phyloP scores from a whole-genome alignment of 37 sponge, comb jelly and placozoan species.

The Lycopodina hypogea region DNA sequence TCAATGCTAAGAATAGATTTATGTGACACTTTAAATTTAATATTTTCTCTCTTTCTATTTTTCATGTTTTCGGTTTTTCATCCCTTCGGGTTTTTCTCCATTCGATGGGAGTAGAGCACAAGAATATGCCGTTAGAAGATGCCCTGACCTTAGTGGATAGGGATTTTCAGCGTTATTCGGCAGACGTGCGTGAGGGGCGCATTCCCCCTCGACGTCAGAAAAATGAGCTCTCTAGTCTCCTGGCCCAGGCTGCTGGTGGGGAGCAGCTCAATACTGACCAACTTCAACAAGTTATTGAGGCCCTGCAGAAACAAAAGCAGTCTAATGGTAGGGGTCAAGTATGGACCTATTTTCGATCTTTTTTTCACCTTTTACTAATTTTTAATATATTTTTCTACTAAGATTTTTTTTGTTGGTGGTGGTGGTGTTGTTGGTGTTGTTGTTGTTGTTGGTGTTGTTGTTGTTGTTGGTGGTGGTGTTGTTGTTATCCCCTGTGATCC shows the following conservation, averaged over 20 bases:
- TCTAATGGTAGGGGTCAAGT: slow-evolving; percentile 1
- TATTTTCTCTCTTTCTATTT: too few species aligned
- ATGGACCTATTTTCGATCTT: neutral
- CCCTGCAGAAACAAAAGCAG: slow-evolving; percentile 47
- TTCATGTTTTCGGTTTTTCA: too few species aligned
- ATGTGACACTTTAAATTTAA: neutral
- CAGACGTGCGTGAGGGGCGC: slow-evolving; percentile 35
- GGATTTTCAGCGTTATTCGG: slow-evolving; percentile 54
- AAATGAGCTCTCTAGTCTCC: slow-evolving; percentile 20
- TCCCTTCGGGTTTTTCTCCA: too few species aligned
- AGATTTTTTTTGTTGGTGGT: neutral
- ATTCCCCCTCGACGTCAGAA: slow-evolving; percentile 12
- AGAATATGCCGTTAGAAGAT: slow-evolving; percentile 88
- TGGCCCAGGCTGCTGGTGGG: slow-evolving; percentile 44
- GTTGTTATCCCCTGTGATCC: too few species aligned
- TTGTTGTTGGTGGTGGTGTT: too few species aligned
- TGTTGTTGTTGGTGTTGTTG: too few species aligned
- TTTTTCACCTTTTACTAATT: neutral
- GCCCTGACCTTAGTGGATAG: slow-evolving; percentile 65
- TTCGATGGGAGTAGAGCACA: slow-evolving; percentile 59
- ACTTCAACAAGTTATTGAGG: slow-evolving; percentile 35
- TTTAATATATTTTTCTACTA: neutral
- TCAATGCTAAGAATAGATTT: too few species aligned
- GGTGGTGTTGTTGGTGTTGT: too few species aligned
- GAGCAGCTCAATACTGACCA: slow-evolving; percentile 27